Base-by-base conservation (phyloP, 2,113 vertebrate species). In the Thamnophis sirtalis region DNA sequence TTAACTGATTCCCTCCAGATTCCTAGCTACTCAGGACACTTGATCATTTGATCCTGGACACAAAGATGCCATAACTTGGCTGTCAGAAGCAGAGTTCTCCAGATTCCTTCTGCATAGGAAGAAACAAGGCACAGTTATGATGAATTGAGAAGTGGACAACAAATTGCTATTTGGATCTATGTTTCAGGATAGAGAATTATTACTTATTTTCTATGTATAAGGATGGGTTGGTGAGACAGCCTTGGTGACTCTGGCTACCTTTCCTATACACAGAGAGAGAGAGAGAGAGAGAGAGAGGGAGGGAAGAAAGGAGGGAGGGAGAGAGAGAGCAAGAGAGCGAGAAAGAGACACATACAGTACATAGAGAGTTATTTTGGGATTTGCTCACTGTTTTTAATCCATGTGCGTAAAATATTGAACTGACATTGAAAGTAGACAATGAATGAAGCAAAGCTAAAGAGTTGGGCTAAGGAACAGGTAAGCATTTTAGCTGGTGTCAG, bases 361-460 rank as follows among this genome's bases (percentile, higher is more conserved):
- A 87, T 22, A 56, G 3, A 50, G 95, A 33, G 26, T 91, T 91
- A 49, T 84, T 86, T 96, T 96, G 95, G 93, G 96, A 96, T 96
- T 96, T 96, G 93, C 93, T 96, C 93, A 92, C 95, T 93, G 93
- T 95, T 95, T 91, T 96, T 96, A 96, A 96, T 96, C 96, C 95
- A 95, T 96, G 96, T 96, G 96, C 96, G 96, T 96, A 96, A 96
- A 96, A 96, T 93, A 96, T 94, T 96, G 95, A 95, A 95, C 96
- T 91, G 95, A 95, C 93, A 51, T 80, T 95, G 95, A 95, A 95
- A 94, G 96, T 54, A 86, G 94, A 84, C 51, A 43, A 89, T 93
- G 95, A 28, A 96, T 93, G 73, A 89, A 95, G 96, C 95, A 94
- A 95, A 96, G 96, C 95, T 95, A 96, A 96, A 96, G 95, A 96